These are phyloP conservation scores for Drosophila nr. perissopoda DNA, from an alignment of 2,888 invertebrate genomes.

Conservation along the genomic window DNA sequence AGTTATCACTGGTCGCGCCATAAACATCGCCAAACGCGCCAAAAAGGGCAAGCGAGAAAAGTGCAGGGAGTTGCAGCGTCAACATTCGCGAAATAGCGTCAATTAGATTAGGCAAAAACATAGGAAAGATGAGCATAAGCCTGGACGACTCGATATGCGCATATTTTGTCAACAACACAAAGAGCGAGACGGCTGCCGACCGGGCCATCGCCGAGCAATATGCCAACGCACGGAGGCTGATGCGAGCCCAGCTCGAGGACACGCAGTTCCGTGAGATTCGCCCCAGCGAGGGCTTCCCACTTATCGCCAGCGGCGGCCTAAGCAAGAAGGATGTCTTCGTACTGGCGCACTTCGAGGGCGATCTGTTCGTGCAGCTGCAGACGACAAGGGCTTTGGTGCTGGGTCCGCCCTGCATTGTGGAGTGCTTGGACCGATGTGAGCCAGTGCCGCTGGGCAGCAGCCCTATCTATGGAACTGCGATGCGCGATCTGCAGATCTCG, in stretches of 20 bases:
- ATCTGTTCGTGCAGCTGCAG: slow-evolving; percentile 88
- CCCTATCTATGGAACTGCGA: slow-evolving; percentile 93
- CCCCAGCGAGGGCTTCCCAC: slow-evolving; percentile 86
- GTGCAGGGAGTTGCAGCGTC: background rate
- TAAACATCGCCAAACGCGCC: slow-evolving; percentile 31
- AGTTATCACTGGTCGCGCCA: slow-evolving; percentile 11
- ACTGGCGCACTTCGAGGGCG: slow-evolving; percentile 91
- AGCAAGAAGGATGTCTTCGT: slow-evolving; percentile 91
- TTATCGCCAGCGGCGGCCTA: slow-evolving; percentile 86
- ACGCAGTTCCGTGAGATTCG: slow-evolving; percentile 87
- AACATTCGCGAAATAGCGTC: background rate
- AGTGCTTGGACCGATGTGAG: slow-evolving; percentile 89
- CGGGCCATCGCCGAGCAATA: slow-evolving; percentile 49
- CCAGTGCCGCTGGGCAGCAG: slow-evolving; percentile 90
- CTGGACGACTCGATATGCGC: slow-evolving; percentile 81
- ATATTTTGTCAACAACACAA: slow-evolving; percentile 78
- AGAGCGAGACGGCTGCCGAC: slow-evolving; percentile 42
- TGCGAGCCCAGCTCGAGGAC: slow-evolving; percentile 79
- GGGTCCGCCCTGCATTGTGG: slow-evolving; percentile 92
- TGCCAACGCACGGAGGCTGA: slow-evolving; percentile 60
- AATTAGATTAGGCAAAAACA: background rate
- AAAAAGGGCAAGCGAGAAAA: slow-evolving; percentile 18
- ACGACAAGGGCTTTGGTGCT: slow-evolving; percentile 90
- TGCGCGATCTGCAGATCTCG: slow-evolving; percentile 90
- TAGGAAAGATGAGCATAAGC: slow-evolving; percentile 70